phyloP scores from a whole-genome alignment of 2,888 invertebrate species.

The Lepidochrysops patricia region DNA sequence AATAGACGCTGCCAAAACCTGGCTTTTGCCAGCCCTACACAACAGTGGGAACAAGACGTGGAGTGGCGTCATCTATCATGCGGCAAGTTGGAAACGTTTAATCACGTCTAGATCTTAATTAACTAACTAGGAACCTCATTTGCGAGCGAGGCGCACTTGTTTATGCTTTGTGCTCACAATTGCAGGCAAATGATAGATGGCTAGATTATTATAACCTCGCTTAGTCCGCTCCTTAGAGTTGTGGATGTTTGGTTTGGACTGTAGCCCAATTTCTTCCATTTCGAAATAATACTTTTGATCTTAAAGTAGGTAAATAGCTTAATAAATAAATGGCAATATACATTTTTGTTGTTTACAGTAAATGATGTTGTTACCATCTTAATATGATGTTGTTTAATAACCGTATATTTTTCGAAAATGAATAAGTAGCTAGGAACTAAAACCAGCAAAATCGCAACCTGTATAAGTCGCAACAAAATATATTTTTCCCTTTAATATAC shows the following conservation, averaged over 20 bases:
- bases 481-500: too few relatives aligned
- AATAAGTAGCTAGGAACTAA: too few relatives aligned
- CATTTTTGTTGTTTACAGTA: too few relatives aligned
- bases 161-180: constrained; percentile 8
- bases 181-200: constrained; percentile 9
- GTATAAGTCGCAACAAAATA: too few relatives aligned
- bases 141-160: constrained; percentile 31
- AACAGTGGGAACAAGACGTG: constrained; percentile 25
- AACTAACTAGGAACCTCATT: constrained; percentile 52
- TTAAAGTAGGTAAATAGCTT: too few relatives aligned
- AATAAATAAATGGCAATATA: too few relatives aligned
- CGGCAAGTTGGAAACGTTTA: constrained; percentile 47
- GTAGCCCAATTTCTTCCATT: too few relatives aligned
- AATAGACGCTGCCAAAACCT: neutral
- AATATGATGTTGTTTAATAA: too few relatives aligned
- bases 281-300: too few relatives aligned
- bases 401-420: too few relatives aligned
- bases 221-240: neutral
- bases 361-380: too few relatives aligned
- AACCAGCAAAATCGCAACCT: too few relatives aligned
- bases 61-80: constrained; percentile 50
- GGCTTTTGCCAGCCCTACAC: constrained; percentile 15
- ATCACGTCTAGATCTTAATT: constrained; percentile 61
- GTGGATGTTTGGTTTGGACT: neutral
- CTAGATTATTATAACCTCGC: neutral